Evolutionary conservation across 1,140 invertebrate species (phyloP).

Genomic region (Anastatus disparis): DNA sequence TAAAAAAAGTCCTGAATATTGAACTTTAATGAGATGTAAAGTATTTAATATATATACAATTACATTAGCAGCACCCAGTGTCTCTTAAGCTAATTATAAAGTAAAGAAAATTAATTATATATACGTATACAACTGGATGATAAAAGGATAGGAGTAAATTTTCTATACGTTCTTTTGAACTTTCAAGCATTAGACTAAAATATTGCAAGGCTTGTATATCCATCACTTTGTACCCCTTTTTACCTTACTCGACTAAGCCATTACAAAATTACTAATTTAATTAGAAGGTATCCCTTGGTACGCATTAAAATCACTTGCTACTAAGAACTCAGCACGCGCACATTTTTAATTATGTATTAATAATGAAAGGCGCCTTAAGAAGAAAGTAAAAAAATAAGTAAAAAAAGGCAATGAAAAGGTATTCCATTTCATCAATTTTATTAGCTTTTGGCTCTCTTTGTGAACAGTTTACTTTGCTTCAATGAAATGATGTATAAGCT

Average conservation of each 20-base stretch:
- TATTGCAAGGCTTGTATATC: not conserved
- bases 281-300: no score
- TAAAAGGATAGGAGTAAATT: no score
- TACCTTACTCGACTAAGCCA: constrained; percentile 9
- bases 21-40: no score
- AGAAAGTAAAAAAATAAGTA: no score
- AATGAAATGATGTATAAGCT: not conserved
- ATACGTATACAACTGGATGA: no score
- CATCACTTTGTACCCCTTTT: not conserved
- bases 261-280: constrained; percentile 43
- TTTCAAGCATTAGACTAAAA: not conserved
- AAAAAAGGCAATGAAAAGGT: not conserved
- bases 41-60: no score
- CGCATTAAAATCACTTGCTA: not conserved
- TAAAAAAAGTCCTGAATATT: no score
- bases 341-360: constrained; percentile 38
- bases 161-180: not conserved
- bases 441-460: constrained; percentile 16
- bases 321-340: constrained; percentile 6
- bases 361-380: no score
- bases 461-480: not conserved
- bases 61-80: constrained; percentile 1
- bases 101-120: constrained; percentile 19
- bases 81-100: constrained; percentile 21
- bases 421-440: constrained; percentile 35